Base-by-base conservation (phyloP, 2,888 invertebrate genomes). In the Melanophora roralis region DNA sequence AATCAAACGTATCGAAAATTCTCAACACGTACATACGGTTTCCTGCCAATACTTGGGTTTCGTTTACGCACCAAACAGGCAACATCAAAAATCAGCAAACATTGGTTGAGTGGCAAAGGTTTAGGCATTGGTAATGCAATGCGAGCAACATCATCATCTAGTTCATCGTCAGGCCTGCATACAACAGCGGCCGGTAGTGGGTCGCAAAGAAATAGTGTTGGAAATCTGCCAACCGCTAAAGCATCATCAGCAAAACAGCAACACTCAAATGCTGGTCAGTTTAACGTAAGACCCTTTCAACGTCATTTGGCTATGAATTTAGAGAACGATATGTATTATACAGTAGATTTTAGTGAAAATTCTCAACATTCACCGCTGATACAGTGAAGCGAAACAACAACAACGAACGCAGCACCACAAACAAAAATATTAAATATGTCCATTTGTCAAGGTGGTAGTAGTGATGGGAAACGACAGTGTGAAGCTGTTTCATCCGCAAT, bases 271-370 rank as follows among this genome's bases (percentile, higher is more conserved):
- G 81, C 81, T 64, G 87, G 88, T 40, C 87, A 86, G 78, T 79
- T 86, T 82, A 90, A 88, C 38, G 88, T 88, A 76, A 83, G 91
- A 40, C 90, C 91, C 11, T 91, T 92, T 67, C 91, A 92, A 72
- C 89, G 91, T 68, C 90, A 91, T 83, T 87, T 92, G 85, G 92
- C 92, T 71, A 90, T 92, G 83, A 91, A 93, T 84, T 92, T 94
- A 88, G 93, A 93, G 84, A 92, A 93, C 27, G 94, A 94, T 86
- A 94, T 94, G 93, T 94, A 94, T 90, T 94, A 94, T 91, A 94
- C 94, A 55, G 92, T 94, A 84, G 94, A 94, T 90, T 94, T 94
- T 91, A 94, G 93, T 87, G 94, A 94, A 91, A 87, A 87, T 55
- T 94, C 93, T 85, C 94, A 94, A 89, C 93, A 93, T 87, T 94